Evolutionary conservation across 2,113 vertebrate species (phyloP).

Genomic region (Malurus alboscapulatus): DNA sequence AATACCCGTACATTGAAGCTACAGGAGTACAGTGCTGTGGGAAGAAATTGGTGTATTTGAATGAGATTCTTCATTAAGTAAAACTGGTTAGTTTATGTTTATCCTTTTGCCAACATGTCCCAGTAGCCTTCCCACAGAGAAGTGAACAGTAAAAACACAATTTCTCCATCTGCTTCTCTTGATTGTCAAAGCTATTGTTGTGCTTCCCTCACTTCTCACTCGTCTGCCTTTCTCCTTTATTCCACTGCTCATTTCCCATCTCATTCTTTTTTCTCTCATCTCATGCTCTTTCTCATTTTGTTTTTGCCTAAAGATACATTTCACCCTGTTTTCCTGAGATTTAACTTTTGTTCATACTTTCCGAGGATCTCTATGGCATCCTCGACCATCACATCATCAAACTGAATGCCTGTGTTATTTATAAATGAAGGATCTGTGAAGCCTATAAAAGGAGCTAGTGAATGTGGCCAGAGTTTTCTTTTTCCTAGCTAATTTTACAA

Average conservation of each 20-base stretch:
- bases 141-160: not conserved
- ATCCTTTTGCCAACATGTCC: not conserved
- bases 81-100: not conserved
- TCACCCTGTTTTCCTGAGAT: not conserved
- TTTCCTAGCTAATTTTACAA: not conserved
- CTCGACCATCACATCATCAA: not conserved
- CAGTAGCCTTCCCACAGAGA: not conserved
- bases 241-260: not conserved
- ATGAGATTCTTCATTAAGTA: not conserved
- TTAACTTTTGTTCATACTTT: not conserved
- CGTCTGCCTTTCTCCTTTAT: not conserved
- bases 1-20: not conserved
- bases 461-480: not conserved
- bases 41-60: not conserved
- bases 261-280: not conserved
- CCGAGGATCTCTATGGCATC: not conserved
- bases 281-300: not conserved
- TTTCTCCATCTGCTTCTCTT: not conserved
- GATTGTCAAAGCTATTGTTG: not conserved
- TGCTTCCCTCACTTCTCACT: not conserved
- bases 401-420: not conserved
- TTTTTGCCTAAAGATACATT: not conserved
- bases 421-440: not conserved
- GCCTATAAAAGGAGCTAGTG: not conserved
- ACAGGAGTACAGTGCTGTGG: not conserved